Percentiles rank a stretch among this genome's conserved stretches.
phyloP scores from a whole-genome alignment of 1,140 invertebrate species.

The Potamilus streckersoni region DNA sequence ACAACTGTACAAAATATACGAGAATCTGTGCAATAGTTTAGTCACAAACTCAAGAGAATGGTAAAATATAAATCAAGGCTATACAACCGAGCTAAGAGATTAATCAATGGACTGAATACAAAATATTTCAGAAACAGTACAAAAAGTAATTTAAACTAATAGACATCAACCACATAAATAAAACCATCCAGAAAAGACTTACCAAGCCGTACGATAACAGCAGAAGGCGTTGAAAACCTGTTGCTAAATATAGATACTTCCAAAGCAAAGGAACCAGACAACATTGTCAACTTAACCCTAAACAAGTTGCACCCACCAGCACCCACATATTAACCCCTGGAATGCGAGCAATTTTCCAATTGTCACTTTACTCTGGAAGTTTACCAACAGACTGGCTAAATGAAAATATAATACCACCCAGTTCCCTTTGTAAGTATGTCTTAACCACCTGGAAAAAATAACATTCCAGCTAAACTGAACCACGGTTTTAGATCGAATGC shows the following conservation, averaged over 20 bases:
- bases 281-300: constrained; percentile 9
- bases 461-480: too few relatives aligned
- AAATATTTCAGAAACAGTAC: background rate
- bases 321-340: background rate
- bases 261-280: constrained; percentile 15
- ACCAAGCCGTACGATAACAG: background rate
- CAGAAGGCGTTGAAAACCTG: constrained; percentile 9
- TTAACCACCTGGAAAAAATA: too few relatives aligned
- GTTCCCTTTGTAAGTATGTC: too few relatives aligned
- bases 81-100: constrained; percentile 19
- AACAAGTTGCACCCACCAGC: background rate
- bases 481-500: too few relatives aligned
- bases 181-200: background rate
- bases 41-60: background rate
- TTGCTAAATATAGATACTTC: background rate
- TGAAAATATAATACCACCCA: too few relatives aligned
- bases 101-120: constrained; percentile 23
- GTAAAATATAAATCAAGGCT: background rate
- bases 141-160: background rate
- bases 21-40: constrained; percentile 1
- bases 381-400: constrained; percentile 11
- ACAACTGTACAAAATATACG: background rate
- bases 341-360: constrained; percentile 1
- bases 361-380: background rate
- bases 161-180: constrained; percentile 6